Evolutionary conservation across 64 coral and sea anemone species (phyloP).

Genomic region (Montipora cactus): DNA sequence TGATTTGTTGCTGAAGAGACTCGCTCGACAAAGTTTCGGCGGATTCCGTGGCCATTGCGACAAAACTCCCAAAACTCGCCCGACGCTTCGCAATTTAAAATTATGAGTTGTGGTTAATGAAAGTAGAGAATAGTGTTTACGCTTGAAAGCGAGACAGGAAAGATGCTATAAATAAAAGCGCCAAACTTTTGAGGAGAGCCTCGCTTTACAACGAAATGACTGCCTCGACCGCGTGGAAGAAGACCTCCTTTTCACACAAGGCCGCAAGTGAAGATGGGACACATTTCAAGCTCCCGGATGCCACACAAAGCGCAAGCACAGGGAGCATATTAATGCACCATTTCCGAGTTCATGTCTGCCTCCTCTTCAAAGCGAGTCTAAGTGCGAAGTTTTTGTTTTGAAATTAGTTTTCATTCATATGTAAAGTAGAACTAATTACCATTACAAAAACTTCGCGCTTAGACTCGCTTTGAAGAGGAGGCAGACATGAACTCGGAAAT

Average conservation of each 20-base stretch:
- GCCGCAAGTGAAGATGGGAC: conserved; percentile 60
- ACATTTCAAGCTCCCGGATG: conserved; percentile 52
- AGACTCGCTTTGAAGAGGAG: too few relatives aligned
- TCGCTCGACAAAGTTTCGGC: conserved; percentile 57
- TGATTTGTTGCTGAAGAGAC: conserved; percentile 77
- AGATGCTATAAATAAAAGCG: conserved; percentile 88
- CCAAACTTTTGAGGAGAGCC: conserved; percentile 76
- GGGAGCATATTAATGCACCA: too few relatives aligned
- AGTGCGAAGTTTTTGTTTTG: too few relatives aligned
- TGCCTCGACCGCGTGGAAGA: conserved; percentile 95
- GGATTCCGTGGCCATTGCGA: conserved; percentile 76
- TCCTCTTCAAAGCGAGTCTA: background rate
- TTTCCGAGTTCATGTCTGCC: too few relatives aligned
- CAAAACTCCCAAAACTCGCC: background rate
- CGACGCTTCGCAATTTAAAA: background rate
- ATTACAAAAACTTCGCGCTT: too few relatives aligned
- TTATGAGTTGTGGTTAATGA: conserved; percentile 42
- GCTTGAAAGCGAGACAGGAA: conserved; percentile 97
- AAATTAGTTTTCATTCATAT: too few relatives aligned
- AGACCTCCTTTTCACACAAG: conserved; percentile 59
- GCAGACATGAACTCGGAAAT: too few relatives aligned
- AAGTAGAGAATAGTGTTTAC: conserved; percentile 74
- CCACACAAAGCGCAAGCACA: too few relatives aligned
- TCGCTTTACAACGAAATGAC: conserved; percentile 89
- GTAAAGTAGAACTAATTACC: too few relatives aligned